Conservation (phyloP, 2,888 invertebrate species). For the Agriotes lineatus region DNA sequence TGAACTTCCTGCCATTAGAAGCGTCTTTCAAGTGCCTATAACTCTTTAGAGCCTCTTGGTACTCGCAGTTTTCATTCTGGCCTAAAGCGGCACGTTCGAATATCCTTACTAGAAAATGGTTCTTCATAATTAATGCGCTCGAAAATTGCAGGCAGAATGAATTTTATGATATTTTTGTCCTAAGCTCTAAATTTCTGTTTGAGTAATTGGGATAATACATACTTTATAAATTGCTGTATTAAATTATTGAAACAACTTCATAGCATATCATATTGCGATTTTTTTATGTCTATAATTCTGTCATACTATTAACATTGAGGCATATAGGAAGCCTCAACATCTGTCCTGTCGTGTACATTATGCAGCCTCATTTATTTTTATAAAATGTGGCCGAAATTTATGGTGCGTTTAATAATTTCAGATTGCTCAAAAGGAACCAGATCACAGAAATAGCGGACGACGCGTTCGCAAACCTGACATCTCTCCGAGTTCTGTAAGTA, state of each 20-base stretch:
- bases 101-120: too few species aligned
- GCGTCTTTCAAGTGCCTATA: conserved; percentile 10
- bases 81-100: neutral
- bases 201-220: too few species aligned
- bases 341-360: neutral
- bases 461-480: conserved; percentile 83
- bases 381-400: conserved; percentile 4
- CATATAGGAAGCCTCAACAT: neutral
- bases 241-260: too few species aligned
- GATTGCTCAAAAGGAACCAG: conserved; percentile 88
- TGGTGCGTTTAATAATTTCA: conserved; percentile 66
- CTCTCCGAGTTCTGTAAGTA: conserved; percentile 90
- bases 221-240: too few species aligned
- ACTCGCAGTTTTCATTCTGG: neutral
- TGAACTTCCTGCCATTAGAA: conserved; percentile 4
- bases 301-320: neutral
- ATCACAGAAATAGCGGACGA: conserved; percentile 82
- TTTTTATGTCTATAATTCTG: too few species aligned
- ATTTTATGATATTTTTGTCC: too few species aligned
- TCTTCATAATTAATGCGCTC: too few species aligned
- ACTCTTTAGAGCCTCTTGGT: conserved; percentile 11
- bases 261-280: too few species aligned
- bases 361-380: neutral
- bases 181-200: too few species aligned
- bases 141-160: neutral